Evolutionary conservation across 2,888 invertebrate species (phyloP).

Genomic region (Patella ulyssiponensis): DNA sequence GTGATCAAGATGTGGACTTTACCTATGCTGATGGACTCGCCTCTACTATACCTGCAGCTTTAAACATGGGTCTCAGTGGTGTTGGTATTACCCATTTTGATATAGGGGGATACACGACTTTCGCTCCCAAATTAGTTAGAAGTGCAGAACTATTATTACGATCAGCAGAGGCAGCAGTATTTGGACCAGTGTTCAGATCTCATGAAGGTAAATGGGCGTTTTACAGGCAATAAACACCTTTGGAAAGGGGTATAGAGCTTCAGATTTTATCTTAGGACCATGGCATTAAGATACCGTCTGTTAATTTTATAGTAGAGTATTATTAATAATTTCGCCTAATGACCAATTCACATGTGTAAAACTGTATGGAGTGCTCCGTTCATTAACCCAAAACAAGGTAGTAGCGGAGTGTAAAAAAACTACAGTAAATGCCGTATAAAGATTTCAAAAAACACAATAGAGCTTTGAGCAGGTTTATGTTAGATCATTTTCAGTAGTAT

Average conservation of each 20-base stretch:
- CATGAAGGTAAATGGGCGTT: constrained; percentile 57
- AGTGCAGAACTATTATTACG: constrained; percentile 59
- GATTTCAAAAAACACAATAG: no score
- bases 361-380: no score
- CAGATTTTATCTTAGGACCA: no score
- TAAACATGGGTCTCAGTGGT: constrained; percentile 60
- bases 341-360: no score
- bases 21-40: constrained; percentile 59
- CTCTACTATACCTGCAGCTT: constrained; percentile 60
- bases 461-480: no score
- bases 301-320: no score
- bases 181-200: constrained; percentile 62
- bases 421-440: no score
- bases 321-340: no score
- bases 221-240: background rate
- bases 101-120: constrained; percentile 65
- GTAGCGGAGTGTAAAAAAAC: no score
- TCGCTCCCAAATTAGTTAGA: constrained; percentile 42
- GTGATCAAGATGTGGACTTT: constrained; percentile 68
- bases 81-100: constrained; percentile 66
- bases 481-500: background rate
- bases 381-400: no score
- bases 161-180: constrained; percentile 64
- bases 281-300: no score
- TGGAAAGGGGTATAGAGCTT: no score